These are phyloP conservation scores for Ianthella basta DNA, from an alignment of 37 sponge, comb jelly and placozoan species.

Conservation along the genomic window DNA sequence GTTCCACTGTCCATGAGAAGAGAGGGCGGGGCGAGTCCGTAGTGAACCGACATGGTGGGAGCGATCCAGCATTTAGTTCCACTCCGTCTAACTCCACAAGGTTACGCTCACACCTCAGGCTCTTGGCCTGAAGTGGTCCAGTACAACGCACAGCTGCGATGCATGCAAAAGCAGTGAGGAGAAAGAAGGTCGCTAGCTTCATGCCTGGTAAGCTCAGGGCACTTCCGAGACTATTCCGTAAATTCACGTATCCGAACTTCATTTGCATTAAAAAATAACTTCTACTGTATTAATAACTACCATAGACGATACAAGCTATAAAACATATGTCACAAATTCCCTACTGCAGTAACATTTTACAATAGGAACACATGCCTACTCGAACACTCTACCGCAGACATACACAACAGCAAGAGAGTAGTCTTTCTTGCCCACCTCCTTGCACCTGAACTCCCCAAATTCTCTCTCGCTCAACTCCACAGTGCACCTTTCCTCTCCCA, in stretches of 20 bases:
- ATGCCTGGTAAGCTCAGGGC: too few species aligned
- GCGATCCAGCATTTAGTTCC: too few species aligned
- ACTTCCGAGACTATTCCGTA: too few species aligned
- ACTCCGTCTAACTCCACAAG: constrained; percentile 2
- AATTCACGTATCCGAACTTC: too few species aligned
- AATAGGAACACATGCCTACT: too few species aligned
- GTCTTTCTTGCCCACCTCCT: neutral
- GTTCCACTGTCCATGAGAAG: constrained; percentile 63
- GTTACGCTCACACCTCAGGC: neutral
- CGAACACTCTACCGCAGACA: constrained; percentile 1
- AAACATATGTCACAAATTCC: too few species aligned
- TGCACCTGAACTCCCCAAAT: constrained; percentile 4
- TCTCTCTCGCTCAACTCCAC: constrained; percentile 1
- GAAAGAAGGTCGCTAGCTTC: too few species aligned
- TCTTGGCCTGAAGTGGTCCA: neutral
- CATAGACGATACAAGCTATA: too few species aligned
- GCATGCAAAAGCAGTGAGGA: neutral
- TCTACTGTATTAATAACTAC: too few species aligned
- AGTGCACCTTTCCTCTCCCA: neutral
- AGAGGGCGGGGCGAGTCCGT: constrained; percentile 52
- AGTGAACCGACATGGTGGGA: constrained; percentile 1
- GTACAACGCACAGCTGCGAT: neutral
- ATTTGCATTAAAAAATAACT: too few species aligned
- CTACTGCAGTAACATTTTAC: too few species aligned
- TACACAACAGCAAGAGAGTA: constrained; percentile 23